Evolutionary conservation across 2,888 invertebrate genomes (phyloP).

Genomic region (Meteorus cinctellus): DNA sequence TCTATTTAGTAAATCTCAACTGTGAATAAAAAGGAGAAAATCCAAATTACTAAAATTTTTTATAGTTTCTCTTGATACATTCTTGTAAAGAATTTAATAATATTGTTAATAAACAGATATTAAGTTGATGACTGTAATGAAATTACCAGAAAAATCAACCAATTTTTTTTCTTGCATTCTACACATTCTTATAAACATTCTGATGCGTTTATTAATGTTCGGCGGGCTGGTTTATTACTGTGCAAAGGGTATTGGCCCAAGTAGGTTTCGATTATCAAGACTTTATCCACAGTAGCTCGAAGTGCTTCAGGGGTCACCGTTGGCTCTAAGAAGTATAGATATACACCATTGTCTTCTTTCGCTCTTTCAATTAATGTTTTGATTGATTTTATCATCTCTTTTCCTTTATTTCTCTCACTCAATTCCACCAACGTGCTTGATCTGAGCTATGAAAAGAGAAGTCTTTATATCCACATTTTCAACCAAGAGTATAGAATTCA

Average conservation of each 20-base stretch:
- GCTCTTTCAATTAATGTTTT: constrained; percentile 74
- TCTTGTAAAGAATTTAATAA: too few relatives aligned
- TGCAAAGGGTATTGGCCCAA: constrained; percentile 58
- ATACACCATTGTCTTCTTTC: constrained; percentile 68
- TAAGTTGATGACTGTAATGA: too few relatives aligned
- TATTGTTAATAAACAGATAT: too few relatives aligned
- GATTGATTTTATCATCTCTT: constrained; percentile 70
- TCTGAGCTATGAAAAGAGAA: constrained; percentile 9
- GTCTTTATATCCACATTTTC: constrained; percentile 3
- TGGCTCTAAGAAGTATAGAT: constrained; percentile 32
- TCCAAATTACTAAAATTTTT: too few relatives aligned
- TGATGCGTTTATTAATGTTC: constrained; percentile 13
- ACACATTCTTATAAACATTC: too few relatives aligned
- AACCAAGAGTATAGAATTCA: constrained; percentile 17
- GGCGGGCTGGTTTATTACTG: constrained; percentile 42
- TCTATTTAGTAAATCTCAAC: too few relatives aligned
- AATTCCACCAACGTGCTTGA: not conserved
- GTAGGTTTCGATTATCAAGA: constrained; percentile 72
- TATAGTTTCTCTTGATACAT: too few relatives aligned
- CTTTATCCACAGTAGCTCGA: constrained; percentile 56
- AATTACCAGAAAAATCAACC: too few relatives aligned
- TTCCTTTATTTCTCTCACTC: constrained; percentile 42
- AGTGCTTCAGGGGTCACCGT: constrained; percentile 49
- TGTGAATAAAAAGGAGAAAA: too few relatives aligned
- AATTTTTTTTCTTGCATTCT: too few relatives aligned